phyloP scores from a whole-genome alignment of 2,797 vertebrate species.

The Furcifer pardalis region DNA sequence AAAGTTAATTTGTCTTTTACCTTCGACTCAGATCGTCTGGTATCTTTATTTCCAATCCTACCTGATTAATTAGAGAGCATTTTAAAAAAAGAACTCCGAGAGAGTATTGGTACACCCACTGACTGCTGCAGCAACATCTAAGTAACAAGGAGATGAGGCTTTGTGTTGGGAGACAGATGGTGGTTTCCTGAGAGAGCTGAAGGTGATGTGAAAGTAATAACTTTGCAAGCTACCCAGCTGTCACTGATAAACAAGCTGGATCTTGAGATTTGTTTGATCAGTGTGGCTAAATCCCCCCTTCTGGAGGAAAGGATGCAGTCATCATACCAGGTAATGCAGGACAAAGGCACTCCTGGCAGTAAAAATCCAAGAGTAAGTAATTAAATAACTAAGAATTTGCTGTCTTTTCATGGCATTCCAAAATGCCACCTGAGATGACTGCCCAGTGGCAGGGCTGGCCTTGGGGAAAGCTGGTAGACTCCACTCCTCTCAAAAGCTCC shows the following conservation, averaged over 20 bases:
- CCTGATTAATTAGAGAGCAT: slow-evolving; percentile 37
- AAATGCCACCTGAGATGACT: too few species aligned
- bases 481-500: not conserved
- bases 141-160: not conserved
- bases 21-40: not conserved
- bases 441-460: too few species aligned
- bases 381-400: too few species aligned
- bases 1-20: not conserved
- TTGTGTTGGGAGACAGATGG: not conserved
- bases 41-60: slow-evolving; percentile 15
- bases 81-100: slow-evolving; percentile 15
- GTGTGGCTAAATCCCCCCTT: too few species aligned
- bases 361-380: too few species aligned
- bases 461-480: too few species aligned
- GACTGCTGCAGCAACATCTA: too few species aligned
- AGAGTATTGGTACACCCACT: too few species aligned
- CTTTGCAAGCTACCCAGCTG: not conserved
- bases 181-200: not conserved
- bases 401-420: too few species aligned
- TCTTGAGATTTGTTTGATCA: not conserved
- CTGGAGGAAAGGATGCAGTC: too few species aligned
- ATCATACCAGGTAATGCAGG: too few species aligned
- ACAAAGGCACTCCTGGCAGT: too few species aligned
- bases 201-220: not conserved
- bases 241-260: not conserved